Percentiles rank a stretch among this genome's conserved stretches.
Conservation (phyloP, 2,888 invertebrate species). For the Ormyrus rosae region DNA sequence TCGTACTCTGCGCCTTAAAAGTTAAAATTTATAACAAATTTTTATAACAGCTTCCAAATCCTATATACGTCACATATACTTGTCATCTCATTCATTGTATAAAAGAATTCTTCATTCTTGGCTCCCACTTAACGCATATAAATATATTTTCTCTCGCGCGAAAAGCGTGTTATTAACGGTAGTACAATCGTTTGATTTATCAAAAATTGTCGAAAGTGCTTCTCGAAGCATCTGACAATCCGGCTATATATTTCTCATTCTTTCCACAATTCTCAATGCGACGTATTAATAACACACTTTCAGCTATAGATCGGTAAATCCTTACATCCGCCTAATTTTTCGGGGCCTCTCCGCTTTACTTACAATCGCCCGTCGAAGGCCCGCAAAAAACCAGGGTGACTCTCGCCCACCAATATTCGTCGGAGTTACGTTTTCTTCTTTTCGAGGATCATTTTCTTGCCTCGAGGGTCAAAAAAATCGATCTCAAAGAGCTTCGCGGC, state of each 20-base stretch:
- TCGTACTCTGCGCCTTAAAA: slow-evolving; percentile 4
- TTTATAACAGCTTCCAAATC: slow-evolving; percentile 15
- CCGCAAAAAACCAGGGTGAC: slow-evolving; percentile 7
- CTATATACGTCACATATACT: slow-evolving; percentile 7
- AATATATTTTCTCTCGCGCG: slow-evolving; percentile 25
- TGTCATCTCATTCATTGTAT: slow-evolving; percentile 21
- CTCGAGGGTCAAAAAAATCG: slow-evolving; percentile 15
- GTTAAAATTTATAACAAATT: slow-evolving; percentile 41
- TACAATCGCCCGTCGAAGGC: not conserved
- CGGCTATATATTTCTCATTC: not conserved
- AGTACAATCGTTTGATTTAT: not conserved
- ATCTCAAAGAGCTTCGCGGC: slow-evolving; percentile 26
- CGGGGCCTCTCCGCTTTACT: not conserved
- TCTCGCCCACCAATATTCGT: no score
- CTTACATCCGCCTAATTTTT: not conserved
- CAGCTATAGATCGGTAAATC: not conserved
- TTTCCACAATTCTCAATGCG: not conserved
- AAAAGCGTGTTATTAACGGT: slow-evolving; percentile 24
- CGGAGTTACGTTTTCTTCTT: no score
- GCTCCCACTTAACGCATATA: slow-evolving; percentile 21
- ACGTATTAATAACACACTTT: slow-evolving; percentile 20
- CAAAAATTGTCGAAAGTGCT: not conserved
- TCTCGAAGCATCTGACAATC: not conserved
- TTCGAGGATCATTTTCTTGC: not conserved
- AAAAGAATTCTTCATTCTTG: slow-evolving; percentile 18